phyloP scores from a whole-genome alignment of 2,888 invertebrate species.

The Kryphioiulus occultus region DNA sequence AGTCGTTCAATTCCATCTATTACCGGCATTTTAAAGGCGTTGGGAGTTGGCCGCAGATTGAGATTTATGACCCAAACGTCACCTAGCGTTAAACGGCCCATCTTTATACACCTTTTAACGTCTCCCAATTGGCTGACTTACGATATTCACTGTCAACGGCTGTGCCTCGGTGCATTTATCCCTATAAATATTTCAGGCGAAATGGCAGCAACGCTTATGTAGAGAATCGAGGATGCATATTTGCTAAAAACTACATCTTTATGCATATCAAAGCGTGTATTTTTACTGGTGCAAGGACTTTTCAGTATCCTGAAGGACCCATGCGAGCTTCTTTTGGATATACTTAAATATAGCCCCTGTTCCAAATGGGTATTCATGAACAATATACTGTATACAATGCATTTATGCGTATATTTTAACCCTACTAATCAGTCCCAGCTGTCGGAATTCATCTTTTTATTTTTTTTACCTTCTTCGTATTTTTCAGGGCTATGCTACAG shows the following conservation, averaged over 20 bases:
- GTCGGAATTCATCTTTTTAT: no score
- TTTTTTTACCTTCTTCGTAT: no score
- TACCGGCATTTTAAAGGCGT: constrained; percentile 45
- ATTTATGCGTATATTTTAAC: no score
- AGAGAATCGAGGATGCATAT: neutral
- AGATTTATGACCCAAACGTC: constrained; percentile 42
- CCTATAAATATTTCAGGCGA: neutral
- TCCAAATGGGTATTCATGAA: no score
- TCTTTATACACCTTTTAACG: constrained; percentile 44
- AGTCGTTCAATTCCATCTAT: constrained; percentile 47
- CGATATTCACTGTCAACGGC: neutral
- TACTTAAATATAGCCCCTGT: no score
- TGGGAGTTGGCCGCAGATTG: constrained; percentile 41
- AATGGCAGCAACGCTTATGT: constrained; percentile 27
- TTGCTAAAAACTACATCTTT: neutral
- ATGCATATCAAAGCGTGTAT: neutral
- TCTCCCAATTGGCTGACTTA: constrained; percentile 44
- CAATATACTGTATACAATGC: no score
- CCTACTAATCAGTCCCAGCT: no score
- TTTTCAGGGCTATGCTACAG: no score
- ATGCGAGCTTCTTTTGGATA: no score
- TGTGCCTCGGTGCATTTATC: constrained; percentile 21
- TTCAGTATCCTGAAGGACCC: no score
- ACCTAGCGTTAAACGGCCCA: constrained; percentile 37
- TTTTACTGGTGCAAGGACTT: neutral